Evolutionary conservation across 1,140 invertebrate genomes (phyloP), one percentile per base, ranked within the genome.

Genomic region (Anadara kagoshimensis): DNA sequence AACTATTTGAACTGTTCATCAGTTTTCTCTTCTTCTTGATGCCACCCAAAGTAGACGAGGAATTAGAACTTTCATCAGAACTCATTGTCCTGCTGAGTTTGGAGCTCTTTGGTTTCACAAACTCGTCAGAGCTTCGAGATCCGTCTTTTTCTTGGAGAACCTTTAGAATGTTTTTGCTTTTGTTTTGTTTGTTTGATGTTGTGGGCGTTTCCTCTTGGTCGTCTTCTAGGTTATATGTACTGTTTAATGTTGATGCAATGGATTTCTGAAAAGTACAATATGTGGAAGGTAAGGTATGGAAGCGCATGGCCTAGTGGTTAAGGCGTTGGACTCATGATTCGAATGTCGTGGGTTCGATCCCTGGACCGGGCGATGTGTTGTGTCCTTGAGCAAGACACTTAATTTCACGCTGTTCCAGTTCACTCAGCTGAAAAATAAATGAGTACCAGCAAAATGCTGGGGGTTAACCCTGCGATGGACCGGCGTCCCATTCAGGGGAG

Each of bases 81-180:
- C 73, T 74, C n/a, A 66, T 41, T 22, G 47, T 51, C 44, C n/a
- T 61, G 8, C 36, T 36, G 2, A 36, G 44, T 68, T 63, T 69
- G n/a, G n/a, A 58, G 24, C 36, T 51, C 18, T 22, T 41, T 64
- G 51, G 59, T 16, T 49, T 49, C 44, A 65, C 71, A 70, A 81
- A 81, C 26, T 80, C 80, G 56, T 81, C 78, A 16, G 76, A 78
- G 47, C 76, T 81, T 22, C 74, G 64, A 14, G 70, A 22, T 14
- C 66, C 59, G 12, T 68, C 45, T 22, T 69, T 62, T 5, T 18
- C 65, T 45, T 57, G 54, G 14, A 75, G 67, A 7, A 51, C 44
- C 10, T 24, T 57, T 12, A 59, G 63, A 54, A 73, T 44, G 8
- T n/a, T 36, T 43, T 53, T 62, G 16, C 26, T 44, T 47, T 14